Conservation (phyloP, 2,888 invertebrate species). For the Nineta flava region DNA sequence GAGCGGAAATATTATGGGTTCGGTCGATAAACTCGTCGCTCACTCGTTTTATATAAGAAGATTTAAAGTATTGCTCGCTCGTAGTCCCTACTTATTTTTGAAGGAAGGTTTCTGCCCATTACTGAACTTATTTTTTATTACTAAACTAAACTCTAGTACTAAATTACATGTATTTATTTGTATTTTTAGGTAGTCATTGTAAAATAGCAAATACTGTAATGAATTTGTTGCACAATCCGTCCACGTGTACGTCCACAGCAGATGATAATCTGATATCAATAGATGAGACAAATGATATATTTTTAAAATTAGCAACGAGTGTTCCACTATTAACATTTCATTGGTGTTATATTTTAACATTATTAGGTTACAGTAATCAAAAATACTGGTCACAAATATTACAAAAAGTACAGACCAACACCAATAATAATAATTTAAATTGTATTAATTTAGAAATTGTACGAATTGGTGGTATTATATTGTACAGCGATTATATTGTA, state of each 20-base stretch:
- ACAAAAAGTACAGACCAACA: slow-evolving; percentile 12
- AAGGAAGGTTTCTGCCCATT: too few species aligned
- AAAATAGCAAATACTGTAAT: slow-evolving; percentile 40
- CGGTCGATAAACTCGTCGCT: too few species aligned
- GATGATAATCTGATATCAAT: slow-evolving; percentile 27
- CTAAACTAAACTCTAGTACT: too few species aligned
- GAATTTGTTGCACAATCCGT: slow-evolving; percentile 24
- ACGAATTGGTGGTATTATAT: slow-evolving; percentile 47
- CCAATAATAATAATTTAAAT: slow-evolving; percentile 4
- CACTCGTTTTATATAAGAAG: too few species aligned
- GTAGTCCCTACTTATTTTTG: too few species aligned
- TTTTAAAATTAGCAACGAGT: slow-evolving; percentile 34
- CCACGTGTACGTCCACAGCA: too few species aligned
- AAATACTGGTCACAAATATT: slow-evolving; percentile 41
- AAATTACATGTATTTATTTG: too few species aligned
- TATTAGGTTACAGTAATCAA: slow-evolving; percentile 53
- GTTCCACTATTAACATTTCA: slow-evolving; percentile 55
- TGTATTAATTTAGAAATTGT: slow-evolving; percentile 45
- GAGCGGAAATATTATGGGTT: too few species aligned
- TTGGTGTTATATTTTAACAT: slow-evolving; percentile 63
- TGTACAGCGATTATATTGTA: slow-evolving; percentile 67
- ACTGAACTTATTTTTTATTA: too few species aligned
- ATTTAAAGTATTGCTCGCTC: too few species aligned
- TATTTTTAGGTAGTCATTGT: slow-evolving; percentile 30
- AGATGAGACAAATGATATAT: slow-evolving; percentile 36